Evolutionary conservation across 1,140 invertebrate genomes (phyloP).

Genomic region (Rhagoletis pomonella): DNA sequence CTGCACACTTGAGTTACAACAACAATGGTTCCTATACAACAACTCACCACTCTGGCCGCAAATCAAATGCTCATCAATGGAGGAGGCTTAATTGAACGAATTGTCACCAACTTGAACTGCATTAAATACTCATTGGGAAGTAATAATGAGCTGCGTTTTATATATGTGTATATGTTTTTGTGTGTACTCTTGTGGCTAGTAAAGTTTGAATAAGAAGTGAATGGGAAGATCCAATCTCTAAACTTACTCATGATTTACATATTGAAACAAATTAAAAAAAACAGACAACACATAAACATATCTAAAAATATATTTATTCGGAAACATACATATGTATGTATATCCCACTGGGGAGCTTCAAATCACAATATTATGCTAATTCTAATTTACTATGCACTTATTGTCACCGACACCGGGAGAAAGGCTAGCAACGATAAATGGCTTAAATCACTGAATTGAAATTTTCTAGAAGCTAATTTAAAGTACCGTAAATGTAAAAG

Average conservation of each 20-base stretch:
- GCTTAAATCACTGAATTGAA: too few relatives aligned
- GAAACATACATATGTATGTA: not conserved
- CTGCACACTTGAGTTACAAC: not conserved
- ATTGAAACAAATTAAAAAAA: too few relatives aligned
- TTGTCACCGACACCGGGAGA: not conserved
- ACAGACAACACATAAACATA: not conserved
- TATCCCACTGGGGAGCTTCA: not conserved
- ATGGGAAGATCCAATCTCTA: too few relatives aligned
- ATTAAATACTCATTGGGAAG: conserved; percentile 1
- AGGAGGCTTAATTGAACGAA: conserved; percentile 23
- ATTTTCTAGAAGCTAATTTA: too few relatives aligned
- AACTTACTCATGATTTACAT: too few relatives aligned
- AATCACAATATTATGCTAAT: conserved; percentile 13
- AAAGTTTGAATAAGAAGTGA: too few relatives aligned
- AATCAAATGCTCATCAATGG: not conserved
- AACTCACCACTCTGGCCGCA: not conserved
- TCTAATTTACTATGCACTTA: conserved; percentile 1
- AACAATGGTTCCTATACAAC: not conserved
- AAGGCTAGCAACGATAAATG: not conserved
- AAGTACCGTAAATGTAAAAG: too few relatives aligned
- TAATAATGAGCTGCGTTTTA: not conserved
- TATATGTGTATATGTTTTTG: too few relatives aligned
- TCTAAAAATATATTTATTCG: not conserved
- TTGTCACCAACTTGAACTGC: conserved; percentile 4
- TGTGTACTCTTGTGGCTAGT: too few relatives aligned